Evolutionary conservation across 2,888 invertebrate species (phyloP).

Genomic region (Drosophila neutralis): DNA sequence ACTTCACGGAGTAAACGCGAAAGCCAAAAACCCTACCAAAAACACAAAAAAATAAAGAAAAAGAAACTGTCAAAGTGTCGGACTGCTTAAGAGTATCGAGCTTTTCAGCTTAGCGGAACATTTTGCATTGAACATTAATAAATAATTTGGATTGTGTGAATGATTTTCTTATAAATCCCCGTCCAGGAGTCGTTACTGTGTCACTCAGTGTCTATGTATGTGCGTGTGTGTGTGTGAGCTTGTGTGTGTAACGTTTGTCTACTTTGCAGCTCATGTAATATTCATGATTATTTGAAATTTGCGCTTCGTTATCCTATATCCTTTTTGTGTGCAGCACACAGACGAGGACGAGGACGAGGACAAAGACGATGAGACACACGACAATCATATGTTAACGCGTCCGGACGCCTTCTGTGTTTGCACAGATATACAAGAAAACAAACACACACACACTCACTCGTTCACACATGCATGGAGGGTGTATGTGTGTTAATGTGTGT

Average conservation of each 20-base stretch:
- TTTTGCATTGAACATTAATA: conserved; percentile 72
- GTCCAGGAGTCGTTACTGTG: conserved; percentile 37
- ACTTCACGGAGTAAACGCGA: conserved; percentile 31
- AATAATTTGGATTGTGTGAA: conserved; percentile 76
- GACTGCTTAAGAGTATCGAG: conserved; percentile 26
- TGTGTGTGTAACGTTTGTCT: conserved; percentile 69
- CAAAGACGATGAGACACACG: conserved; percentile 50
- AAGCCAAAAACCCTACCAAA: background rate
- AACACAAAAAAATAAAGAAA: background rate
- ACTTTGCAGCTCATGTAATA: conserved; percentile 79
- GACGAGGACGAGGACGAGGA: conserved; percentile 1
- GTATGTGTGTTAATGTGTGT: background rate
- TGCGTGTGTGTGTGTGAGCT: background rate
- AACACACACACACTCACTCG: conserved; percentile 14
- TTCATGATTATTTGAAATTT: conserved; percentile 81
- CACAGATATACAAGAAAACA: conserved; percentile 56
- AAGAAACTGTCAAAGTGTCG: conserved; percentile 59
- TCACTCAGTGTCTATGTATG: conserved; percentile 18
- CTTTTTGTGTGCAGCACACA: conserved; percentile 58
- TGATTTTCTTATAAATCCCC: conserved; percentile 72
- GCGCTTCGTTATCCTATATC: conserved; percentile 81
- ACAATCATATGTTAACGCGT: conserved; percentile 81
- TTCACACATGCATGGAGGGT: background rate
- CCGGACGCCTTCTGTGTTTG: conserved; percentile 70
- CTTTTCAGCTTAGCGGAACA: conserved; percentile 32